phyloP scores from a whole-genome alignment of 2,888 invertebrate genomes.

The Spialia ferax region DNA sequence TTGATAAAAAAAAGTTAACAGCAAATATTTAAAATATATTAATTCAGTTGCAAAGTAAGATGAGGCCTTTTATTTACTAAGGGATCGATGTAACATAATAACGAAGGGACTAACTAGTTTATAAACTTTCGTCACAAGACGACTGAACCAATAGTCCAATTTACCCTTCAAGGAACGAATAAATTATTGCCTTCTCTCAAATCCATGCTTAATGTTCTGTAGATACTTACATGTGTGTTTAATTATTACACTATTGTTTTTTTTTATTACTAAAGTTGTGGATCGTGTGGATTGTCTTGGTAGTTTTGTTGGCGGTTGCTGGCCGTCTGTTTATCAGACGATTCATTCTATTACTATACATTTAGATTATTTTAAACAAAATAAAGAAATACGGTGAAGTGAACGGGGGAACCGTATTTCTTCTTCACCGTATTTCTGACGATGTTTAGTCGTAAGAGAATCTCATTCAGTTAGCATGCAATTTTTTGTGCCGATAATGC shows the following conservation, averaged over 20 bases:
- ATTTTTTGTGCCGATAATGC: too few relatives aligned
- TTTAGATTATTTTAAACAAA: too few relatives aligned
- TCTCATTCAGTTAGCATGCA: too few relatives aligned
- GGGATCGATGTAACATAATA: conserved; percentile 28
- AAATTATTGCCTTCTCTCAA: conserved; percentile 23
- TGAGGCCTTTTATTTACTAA: conserved; percentile 5
- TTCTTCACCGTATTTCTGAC: too few relatives aligned
- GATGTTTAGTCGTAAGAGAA: too few relatives aligned
- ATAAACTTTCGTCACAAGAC: conserved; percentile 31
- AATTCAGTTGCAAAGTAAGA: background rate
- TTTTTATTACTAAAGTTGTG: background rate
- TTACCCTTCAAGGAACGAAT: conserved; percentile 22
- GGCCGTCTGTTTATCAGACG: too few relatives aligned
- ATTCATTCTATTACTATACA: too few relatives aligned
- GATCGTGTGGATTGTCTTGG: too few relatives aligned
- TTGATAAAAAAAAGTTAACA: background rate
- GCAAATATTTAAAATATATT: background rate
- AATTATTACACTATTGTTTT: background rate
- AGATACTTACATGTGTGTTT: too few relatives aligned
- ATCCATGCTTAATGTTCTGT: background rate
- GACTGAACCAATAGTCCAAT: conserved; percentile 30
- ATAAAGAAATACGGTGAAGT: too few relatives aligned
- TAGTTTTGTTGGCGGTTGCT: too few relatives aligned
- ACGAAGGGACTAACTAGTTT: conserved; percentile 33
- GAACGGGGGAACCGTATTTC: too few relatives aligned